These are phyloP conservation scores for Peribatodes rhomboidaria DNA, from an alignment of 2,888 invertebrate species.

Conservation along the genomic window DNA sequence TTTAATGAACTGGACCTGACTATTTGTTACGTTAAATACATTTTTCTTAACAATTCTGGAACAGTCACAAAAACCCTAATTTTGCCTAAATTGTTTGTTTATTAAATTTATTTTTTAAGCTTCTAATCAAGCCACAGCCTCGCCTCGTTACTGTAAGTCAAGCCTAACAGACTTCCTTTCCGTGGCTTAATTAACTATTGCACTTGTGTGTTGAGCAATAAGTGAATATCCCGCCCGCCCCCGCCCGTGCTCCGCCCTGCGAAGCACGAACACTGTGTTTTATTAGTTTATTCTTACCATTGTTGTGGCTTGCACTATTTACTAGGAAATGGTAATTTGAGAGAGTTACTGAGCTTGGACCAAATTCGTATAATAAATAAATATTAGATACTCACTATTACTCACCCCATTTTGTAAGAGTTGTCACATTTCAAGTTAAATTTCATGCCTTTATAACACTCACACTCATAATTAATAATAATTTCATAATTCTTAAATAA, in stretches of 20 bases:
- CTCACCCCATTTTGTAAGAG: too few species aligned
- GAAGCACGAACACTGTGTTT: constrained; percentile 26
- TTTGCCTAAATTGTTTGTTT: too few species aligned
- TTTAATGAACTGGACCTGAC: too few species aligned
- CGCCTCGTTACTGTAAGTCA: background rate
- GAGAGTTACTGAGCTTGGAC: background rate
- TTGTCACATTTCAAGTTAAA: too few species aligned
- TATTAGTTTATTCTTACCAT: constrained; percentile 44
- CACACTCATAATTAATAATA: too few species aligned
- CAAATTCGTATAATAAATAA: too few species aligned
- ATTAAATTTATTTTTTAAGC: background rate
- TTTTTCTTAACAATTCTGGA: too few species aligned
- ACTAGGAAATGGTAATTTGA: background rate
- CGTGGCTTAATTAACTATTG: constrained; percentile 27
- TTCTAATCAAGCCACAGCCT: background rate
- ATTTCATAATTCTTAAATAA: too few species aligned
- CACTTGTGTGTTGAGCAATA: constrained; percentile 27
- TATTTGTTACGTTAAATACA: too few species aligned
- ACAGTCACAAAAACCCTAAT: too few species aligned
- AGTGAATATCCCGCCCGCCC: constrained; percentile 18
- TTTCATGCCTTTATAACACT: too few species aligned
- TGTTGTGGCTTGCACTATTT: constrained; percentile 27
- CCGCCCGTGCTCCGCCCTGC: background rate
- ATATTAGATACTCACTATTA: too few species aligned
- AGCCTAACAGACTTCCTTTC: constrained; percentile 6